phyloP scores from a whole-genome alignment of 2,888 invertebrate species.

The Dasysyrphus albostriatus region DNA sequence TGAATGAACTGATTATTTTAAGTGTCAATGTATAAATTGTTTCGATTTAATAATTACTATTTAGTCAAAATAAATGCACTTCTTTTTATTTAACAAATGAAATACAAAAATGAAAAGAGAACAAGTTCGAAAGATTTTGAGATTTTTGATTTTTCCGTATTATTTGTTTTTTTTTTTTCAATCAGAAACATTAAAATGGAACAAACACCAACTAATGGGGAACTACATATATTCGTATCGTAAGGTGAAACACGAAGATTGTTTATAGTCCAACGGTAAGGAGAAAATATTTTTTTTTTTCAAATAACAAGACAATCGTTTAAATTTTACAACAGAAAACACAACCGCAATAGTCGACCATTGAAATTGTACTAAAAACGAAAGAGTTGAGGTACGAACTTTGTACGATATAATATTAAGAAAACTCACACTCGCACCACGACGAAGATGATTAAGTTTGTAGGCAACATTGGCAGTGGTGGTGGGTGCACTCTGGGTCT shows the following conservation, averaged over 20 bases:
- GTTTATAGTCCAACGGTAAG: constrained; percentile 65
- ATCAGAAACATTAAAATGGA: constrained; percentile 35
- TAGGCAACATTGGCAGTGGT: constrained; percentile 30
- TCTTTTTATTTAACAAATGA: not conserved
- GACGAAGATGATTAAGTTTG: constrained; percentile 5
- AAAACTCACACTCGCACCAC: constrained; percentile 46
- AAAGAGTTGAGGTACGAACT: constrained; percentile 79
- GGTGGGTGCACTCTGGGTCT: constrained; percentile 57
- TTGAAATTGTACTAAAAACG: constrained; percentile 79
- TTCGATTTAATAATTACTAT: constrained; percentile 45
- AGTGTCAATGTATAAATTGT: constrained; percentile 48
- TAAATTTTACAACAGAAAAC: constrained; percentile 32
- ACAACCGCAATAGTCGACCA: constrained; percentile 78
- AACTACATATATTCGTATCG: constrained; percentile 7
- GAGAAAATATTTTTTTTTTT: constrained; percentile 34
- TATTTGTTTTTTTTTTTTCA: not conserved
- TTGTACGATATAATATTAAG: constrained; percentile 37
- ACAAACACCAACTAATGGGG: constrained; percentile 31
- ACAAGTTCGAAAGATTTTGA: not conserved
- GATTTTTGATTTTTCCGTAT: not conserved
- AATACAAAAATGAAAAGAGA: not conserved
- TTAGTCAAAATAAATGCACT: not conserved
- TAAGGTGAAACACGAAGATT: constrained; percentile 54
- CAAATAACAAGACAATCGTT: constrained; percentile 36
- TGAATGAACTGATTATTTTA: constrained; percentile 40